Evolutionary conservation across 1,140 invertebrate species (phyloP).

Genomic region (Drosophila watanabei): DNA sequence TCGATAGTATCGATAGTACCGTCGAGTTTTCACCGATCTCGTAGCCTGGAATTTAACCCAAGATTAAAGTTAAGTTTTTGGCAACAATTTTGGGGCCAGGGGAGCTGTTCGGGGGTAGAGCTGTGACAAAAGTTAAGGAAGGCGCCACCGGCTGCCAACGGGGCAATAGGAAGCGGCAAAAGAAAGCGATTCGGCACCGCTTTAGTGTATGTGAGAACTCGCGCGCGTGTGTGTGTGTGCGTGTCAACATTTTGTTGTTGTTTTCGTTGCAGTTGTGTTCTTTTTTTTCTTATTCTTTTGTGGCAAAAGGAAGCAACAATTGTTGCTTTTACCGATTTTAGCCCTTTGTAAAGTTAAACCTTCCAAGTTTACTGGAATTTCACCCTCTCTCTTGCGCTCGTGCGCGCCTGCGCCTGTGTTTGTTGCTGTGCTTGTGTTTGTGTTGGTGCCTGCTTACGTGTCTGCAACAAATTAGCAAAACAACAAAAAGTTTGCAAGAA

Average conservation of each 20-base stretch:
- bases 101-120: not conserved
- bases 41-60: not conserved
- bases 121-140: not conserved
- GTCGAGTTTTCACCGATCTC: not conserved
- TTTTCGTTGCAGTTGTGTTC: not conserved
- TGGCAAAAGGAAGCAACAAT: not conserved
- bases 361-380: not conserved
- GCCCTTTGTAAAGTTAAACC: not conserved
- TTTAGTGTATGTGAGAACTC: not conserved
- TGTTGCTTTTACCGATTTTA: not conserved
- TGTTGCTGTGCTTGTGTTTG: not conserved
- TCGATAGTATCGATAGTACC: not conserved
- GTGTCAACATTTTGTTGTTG: slow-evolving; percentile 8
- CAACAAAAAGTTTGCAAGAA: slow-evolving; percentile 2
- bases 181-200: slow-evolving; percentile 1
- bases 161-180: slow-evolving; percentile 2
- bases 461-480: slow-evolving; percentile 10
- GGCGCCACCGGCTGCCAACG: slow-evolving; percentile 10
- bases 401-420: slow-evolving; percentile 21
- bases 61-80: not conserved
- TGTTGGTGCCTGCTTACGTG: slow-evolving; percentile 26
- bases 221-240: slow-evolving; percentile 2
- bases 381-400: not conserved
- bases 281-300: not conserved
- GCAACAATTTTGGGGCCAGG: not conserved